Base-by-base conservation (phyloP, 2,797 vertebrate species). In the Enteromius paludinosus region DNA sequence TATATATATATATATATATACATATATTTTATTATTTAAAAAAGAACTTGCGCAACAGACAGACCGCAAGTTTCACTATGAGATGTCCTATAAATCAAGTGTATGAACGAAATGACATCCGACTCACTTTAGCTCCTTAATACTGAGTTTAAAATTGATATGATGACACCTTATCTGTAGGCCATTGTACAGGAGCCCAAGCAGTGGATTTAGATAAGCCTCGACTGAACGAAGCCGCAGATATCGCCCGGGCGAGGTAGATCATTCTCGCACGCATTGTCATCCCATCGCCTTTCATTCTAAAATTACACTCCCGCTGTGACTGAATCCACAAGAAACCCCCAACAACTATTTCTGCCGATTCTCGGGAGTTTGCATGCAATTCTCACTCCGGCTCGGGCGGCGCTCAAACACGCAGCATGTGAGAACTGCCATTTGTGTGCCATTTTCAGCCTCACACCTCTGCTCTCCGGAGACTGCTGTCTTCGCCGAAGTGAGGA, bases 371-470 rank as follows among this genome's bases (percentile, higher is more conserved):
- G 82, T 43, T 79, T 80, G 79, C 28, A 85, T 75, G 81, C 75
- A 85, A 84, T 82, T 82, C 75, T 62, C 54, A 79, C 78, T 85
- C 85, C 0, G 35, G 71, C 72, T 75, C 18, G 20, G 47, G 1
- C 64, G 72, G 75, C 66, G 28, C 81, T 73, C 82, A 69, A 78
- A 82, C 83, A 81, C 69, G 43, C 56, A 68, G 72, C 74, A 83
- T 83, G 79, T 85, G 80, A 83, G 84, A 90, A 84, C 82, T 84
- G 77, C 84, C 74, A 71, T 76, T 87, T 85, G 74, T 82, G 84
- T 85, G 79, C 84, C 80, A 69, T 88, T 81, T 35, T 65, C 59
- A 87, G 62, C 49, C 85, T 92, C 84, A 85, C 86, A 83, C 86
- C 82, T 87, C 66, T 5, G 47, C 72, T 83, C 85, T 84, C 86